phyloP scores from a whole-genome alignment of 2,797 vertebrate species.

The Hippocampus kuda region DNA sequence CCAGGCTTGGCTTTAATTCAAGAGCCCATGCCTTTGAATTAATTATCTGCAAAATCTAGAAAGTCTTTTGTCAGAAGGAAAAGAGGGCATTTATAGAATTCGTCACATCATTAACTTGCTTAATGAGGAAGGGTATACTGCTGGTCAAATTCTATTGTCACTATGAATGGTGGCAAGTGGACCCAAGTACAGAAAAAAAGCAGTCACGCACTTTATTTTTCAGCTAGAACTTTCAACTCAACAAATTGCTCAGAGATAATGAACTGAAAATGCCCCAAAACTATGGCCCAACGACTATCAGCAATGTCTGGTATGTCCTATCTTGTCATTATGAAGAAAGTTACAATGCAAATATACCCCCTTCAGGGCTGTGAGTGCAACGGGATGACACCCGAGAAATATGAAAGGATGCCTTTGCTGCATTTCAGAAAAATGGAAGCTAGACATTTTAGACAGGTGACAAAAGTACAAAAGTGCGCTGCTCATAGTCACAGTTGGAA shows the following conservation, averaged over 20 bases:
- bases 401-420: no score
- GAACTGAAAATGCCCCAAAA: neutral
- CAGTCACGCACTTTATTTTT: neutral
- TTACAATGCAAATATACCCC: no score
- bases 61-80: conserved; percentile 6
- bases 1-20: conserved; percentile 4
- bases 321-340: neutral
- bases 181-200: neutral
- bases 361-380: no score
- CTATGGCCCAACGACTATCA: neutral
- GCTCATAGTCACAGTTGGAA: neutral
- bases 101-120: conserved; percentile 6
- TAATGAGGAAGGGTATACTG: conserved; percentile 5
- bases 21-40: conserved; percentile 6
- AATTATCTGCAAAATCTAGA: conserved; percentile 8
- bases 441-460: neutral
- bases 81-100: conserved; percentile 2
- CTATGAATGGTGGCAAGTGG: conserved; percentile 6
- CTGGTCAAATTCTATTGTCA: conserved; percentile 7
- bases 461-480: neutral
- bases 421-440: neutral
- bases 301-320: neutral
- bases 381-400: no score
- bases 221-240: neutral
- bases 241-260: neutral